Percentiles rank a stretch among this genome's conserved stretches.
Evolutionary conservation across 2,888 invertebrate genomes (phyloP).

Genomic region (Tachina fera): DNA sequence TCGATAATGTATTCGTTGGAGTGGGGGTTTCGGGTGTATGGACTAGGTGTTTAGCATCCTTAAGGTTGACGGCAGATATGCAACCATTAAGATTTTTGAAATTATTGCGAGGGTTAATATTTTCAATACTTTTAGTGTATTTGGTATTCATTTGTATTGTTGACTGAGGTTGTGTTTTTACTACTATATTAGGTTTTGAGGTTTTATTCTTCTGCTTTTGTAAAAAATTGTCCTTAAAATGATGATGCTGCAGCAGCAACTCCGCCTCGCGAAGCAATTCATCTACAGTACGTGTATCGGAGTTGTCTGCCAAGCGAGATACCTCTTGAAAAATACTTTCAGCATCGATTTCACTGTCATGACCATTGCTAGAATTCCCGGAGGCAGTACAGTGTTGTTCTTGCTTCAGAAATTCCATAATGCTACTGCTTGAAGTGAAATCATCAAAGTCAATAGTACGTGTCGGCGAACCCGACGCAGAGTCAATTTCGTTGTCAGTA

Average conservation of each 20-base stretch:
- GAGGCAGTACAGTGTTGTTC: slow-evolving; percentile 80
- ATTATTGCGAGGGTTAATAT: slow-evolving; percentile 51
- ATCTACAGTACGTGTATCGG: slow-evolving; percentile 84
- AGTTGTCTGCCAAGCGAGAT: slow-evolving; percentile 84
- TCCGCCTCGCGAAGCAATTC: slow-evolving; percentile 86
- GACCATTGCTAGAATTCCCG: slow-evolving; percentile 56
- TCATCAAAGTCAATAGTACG: slow-evolving; percentile 77
- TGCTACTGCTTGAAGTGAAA: slow-evolving; percentile 80
- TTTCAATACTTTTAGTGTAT: slow-evolving; percentile 72
- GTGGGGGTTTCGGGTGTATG: slow-evolving; percentile 65
- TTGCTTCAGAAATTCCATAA: slow-evolving; percentile 82
- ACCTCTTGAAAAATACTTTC: slow-evolving; percentile 89
- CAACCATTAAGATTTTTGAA: slow-evolving; percentile 53
- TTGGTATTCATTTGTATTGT: slow-evolving; percentile 77
- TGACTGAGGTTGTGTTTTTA: slow-evolving; percentile 20
- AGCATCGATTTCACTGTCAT: slow-evolving; percentile 84
- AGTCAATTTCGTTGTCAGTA: slow-evolving; percentile 22
- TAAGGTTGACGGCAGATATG: background rate
- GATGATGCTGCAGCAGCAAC: slow-evolving; percentile 82
- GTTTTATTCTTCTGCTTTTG: slow-evolving; percentile 44
- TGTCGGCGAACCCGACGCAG: slow-evolving; percentile 46
- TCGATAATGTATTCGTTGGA: slow-evolving; percentile 54
- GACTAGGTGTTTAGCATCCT: background rate
- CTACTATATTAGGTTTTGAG: background rate
- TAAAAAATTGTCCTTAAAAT: slow-evolving; percentile 71